Conservation (phyloP, 2,113 vertebrate genomes). For the Loxodonta africana region DNA sequence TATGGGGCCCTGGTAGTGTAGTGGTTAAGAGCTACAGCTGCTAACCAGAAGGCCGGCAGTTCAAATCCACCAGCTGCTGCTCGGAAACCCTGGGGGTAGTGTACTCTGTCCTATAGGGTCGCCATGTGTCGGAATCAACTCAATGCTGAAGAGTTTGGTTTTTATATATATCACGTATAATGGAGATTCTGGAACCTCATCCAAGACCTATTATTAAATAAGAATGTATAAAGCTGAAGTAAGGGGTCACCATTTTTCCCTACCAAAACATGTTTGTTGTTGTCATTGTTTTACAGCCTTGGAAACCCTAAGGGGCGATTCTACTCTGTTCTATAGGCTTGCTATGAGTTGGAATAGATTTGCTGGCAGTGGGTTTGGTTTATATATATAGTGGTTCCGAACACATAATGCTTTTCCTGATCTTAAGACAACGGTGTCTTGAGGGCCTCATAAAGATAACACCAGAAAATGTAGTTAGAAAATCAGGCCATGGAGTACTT, state of each 20-base stretch:
- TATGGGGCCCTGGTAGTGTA: background rate
- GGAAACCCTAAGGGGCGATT: background rate
- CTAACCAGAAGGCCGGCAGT: too few relatives aligned
- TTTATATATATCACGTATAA: background rate
- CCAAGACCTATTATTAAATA: too few relatives aligned
- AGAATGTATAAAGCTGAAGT: too few relatives aligned
- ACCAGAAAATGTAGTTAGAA: slow-evolving; percentile 52
- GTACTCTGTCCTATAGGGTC: background rate
- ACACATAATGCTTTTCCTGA: slow-evolving; percentile 1
- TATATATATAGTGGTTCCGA: background rate
- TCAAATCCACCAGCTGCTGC: background rate
- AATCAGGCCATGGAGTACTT: slow-evolving; percentile 21
- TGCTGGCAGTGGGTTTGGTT: background rate
- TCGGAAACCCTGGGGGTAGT: background rate
- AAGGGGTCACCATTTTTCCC: too few relatives aligned
- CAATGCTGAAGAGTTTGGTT: background rate
- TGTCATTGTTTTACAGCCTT: background rate
- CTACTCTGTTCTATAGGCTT: background rate
- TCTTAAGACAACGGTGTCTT: slow-evolving; percentile 39
- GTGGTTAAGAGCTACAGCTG: too few relatives aligned
- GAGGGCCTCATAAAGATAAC: slow-evolving; percentile 40
- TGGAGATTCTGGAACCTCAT: too few relatives aligned
- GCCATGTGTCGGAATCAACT: background rate
- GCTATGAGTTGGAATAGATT: background rate
- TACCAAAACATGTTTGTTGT: too few relatives aligned